Conservation (phyloP, 2,113 vertebrate genomes). For the Heloderma charlesbogerti region DNA sequence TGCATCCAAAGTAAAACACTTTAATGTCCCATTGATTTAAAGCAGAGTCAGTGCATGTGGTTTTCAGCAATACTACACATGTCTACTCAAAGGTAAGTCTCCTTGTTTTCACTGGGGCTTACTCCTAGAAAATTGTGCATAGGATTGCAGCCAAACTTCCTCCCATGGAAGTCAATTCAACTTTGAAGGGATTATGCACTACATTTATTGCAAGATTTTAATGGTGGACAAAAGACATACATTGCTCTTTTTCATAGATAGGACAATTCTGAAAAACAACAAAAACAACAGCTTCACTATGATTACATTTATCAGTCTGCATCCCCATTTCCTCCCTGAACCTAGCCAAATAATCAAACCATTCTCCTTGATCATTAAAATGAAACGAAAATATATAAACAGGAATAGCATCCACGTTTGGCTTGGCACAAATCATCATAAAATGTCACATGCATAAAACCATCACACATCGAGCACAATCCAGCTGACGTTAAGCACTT, state of each 20-base stretch:
- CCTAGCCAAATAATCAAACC: constrained; percentile 8
- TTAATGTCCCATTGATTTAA: background rate
- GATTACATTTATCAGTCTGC: background rate
- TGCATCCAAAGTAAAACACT: background rate
- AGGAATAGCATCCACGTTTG: constrained; percentile 20
- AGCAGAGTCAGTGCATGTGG: background rate
- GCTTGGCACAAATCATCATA: constrained; percentile 11
- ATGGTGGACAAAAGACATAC: constrained; percentile 28
- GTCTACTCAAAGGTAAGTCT: background rate
- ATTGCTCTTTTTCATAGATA: background rate
- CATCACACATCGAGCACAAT: background rate
- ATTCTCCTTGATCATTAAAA: constrained; percentile 46
- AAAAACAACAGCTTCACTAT: background rate
- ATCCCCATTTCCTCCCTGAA: background rate
- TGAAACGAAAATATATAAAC: background rate
- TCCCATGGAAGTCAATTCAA: background rate
- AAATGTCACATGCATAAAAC: background rate
- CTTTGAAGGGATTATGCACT: background rate
- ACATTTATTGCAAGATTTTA: background rate
- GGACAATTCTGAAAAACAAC: background rate
- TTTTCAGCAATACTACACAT: background rate
- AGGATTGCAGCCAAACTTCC: background rate
- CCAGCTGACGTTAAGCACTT: background rate
- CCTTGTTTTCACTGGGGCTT: background rate
- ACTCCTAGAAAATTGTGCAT: background rate